Evolutionary conservation across 2,888 invertebrate species (phyloP).

Genomic region (Drosophila tanythrix): DNA sequence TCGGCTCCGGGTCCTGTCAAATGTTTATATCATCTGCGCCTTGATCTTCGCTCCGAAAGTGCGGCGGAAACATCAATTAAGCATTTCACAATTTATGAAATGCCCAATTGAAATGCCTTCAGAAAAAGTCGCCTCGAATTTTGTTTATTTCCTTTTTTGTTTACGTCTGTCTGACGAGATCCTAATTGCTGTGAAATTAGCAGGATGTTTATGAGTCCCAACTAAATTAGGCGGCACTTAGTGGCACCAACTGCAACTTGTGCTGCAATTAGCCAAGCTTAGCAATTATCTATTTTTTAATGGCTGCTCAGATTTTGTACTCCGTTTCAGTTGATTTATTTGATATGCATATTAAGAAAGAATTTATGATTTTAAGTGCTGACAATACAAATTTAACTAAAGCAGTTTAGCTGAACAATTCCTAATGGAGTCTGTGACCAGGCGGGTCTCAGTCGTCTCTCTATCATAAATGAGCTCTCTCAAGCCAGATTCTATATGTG

Average conservation of each 20-base stretch:
- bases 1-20: slow-evolving; percentile 7
- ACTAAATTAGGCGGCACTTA: not conserved
- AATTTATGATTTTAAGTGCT: not conserved
- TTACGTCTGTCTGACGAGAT: slow-evolving; percentile 27
- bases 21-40: slow-evolving; percentile 48
- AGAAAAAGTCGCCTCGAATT: slow-evolving; percentile 35
- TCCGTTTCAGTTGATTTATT: not conserved
- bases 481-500: not conserved
- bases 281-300: not conserved
- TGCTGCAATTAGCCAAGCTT: not conserved
- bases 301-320: not conserved
- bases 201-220: slow-evolving; percentile 68
- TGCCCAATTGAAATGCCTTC: slow-evolving; percentile 46
- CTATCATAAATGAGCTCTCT: not conserved
- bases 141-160: slow-evolving; percentile 30
- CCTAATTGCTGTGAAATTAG: slow-evolving; percentile 56
- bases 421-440: not conserved
- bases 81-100: slow-evolving; percentile 59
- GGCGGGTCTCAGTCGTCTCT: not conserved
- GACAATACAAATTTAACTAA: not conserved
- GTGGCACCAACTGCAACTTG: not conserved
- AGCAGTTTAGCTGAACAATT: not conserved
- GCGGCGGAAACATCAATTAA: slow-evolving; percentile 73
- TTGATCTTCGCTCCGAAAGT: slow-evolving; percentile 50
- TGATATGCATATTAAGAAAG: not conserved